Evolutionary conservation across 2,113 vertebrate species (phyloP).

Genomic region (Gracilinanus agilis): DNA sequence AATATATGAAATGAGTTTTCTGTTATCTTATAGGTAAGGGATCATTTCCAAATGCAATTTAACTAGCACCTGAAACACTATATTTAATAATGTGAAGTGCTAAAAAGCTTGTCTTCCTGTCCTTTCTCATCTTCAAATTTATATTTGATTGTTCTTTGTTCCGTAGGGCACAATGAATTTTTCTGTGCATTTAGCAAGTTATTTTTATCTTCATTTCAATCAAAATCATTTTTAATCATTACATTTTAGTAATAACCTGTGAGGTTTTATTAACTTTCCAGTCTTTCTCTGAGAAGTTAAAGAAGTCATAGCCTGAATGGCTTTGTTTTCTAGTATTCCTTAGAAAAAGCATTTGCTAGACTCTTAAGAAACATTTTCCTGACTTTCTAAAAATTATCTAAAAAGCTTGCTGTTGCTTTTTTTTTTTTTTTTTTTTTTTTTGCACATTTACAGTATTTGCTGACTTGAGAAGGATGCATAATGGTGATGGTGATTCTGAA

Average conservation of each 20-base stretch:
- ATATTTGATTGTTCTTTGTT: background rate
- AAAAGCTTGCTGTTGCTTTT: constrained; percentile 27
- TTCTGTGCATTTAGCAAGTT: background rate
- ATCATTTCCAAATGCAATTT: background rate
- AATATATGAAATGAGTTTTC: background rate
- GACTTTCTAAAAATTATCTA: background rate
- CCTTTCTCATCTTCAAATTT: background rate
- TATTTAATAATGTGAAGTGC: background rate
- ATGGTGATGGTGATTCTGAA: background rate
- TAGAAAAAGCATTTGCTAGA: background rate
- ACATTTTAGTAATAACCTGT: background rate
- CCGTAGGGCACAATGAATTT: background rate
- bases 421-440: background rate
- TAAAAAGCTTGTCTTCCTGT: background rate
- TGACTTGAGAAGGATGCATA: constrained; percentile 18
- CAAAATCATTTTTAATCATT: background rate
- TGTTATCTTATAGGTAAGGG: background rate
- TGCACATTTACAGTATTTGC: background rate
- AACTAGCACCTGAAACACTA: background rate
- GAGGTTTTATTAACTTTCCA: background rate
- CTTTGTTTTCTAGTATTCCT: background rate
- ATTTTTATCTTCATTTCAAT: background rate
- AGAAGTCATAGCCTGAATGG: background rate
- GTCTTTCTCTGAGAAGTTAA: background rate
- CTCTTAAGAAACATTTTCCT: background rate